Conservation (phyloP, 2,113 vertebrate genomes). For the Daubentonia madagascariensis region DNA sequence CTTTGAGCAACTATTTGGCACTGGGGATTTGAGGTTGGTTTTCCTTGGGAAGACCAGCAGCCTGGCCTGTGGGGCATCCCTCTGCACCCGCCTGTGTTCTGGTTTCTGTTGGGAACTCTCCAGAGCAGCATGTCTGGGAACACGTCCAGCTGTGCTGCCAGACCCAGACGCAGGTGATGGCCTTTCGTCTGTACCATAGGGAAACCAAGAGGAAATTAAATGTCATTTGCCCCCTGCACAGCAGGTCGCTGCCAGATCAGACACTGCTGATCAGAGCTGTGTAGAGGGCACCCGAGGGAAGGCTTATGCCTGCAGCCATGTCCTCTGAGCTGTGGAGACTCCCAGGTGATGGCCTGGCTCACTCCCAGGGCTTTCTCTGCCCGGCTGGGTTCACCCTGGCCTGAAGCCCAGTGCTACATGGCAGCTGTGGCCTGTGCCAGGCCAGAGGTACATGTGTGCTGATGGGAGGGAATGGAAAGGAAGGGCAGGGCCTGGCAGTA, state of each 20-base stretch:
- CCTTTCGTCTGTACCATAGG: constrained; percentile 74
- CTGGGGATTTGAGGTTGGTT: constrained; percentile 35
- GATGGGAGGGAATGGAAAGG: not conserved
- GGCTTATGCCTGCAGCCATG: constrained; percentile 37
- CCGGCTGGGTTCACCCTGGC: constrained; percentile 63
- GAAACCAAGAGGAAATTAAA: constrained; percentile 79
- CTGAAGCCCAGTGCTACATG: constrained; percentile 38
- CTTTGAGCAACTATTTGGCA: not conserved
- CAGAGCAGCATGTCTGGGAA: constrained; percentile 73
- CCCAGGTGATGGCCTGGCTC: constrained; percentile 73
- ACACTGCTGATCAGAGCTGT: constrained; percentile 67
- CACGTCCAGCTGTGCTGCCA: constrained; percentile 69
- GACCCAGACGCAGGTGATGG: constrained; percentile 77
- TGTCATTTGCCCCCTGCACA: constrained; percentile 75
- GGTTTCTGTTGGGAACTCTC: constrained; percentile 71
- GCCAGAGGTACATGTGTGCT: not conserved
- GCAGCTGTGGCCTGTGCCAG: constrained; percentile 65
- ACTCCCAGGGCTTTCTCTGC: constrained; percentile 63
- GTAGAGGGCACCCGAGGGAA: constrained; percentile 51
- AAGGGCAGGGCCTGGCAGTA: not conserved
- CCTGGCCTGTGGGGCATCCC: constrained; percentile 5
- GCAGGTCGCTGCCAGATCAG: constrained; percentile 73
- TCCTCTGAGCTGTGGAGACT: constrained; percentile 65
- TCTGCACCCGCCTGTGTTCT: not conserved
- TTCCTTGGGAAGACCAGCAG: constrained; percentile 15